Conservation (phyloP, 2,113 vertebrate species). For the Empidonax traillii region DNA sequence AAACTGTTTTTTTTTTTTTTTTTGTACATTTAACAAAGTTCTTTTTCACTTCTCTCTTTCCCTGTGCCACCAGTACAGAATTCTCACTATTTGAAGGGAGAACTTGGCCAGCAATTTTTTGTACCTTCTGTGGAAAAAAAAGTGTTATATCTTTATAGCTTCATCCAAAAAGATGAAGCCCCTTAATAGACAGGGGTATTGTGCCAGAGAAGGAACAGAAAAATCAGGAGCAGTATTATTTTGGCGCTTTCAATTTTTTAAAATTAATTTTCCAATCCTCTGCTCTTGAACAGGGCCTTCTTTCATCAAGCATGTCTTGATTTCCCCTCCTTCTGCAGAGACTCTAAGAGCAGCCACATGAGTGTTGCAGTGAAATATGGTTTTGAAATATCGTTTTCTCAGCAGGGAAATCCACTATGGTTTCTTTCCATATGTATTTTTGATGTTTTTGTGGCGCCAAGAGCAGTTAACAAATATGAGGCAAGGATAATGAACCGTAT, state of each 20-base stretch:
- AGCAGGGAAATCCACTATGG: neutral
- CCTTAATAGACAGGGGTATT: neutral
- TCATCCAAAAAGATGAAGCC: neutral
- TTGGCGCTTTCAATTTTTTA: neutral
- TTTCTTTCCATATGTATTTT: neutral
- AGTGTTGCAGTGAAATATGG: neutral
- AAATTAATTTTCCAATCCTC: neutral
- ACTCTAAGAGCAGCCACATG: neutral
- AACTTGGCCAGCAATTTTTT: neutral
- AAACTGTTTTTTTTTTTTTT: neutral
- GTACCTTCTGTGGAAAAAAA: neutral
- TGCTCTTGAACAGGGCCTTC: neutral
- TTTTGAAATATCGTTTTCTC: neutral
- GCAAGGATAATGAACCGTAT: neutral
- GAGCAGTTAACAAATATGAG: neutral
- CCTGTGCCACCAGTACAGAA: neutral
- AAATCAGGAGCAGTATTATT: neutral
- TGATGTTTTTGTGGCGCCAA: neutral
- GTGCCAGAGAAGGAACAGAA: neutral
- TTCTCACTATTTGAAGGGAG: neutral
- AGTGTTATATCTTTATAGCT: neutral
- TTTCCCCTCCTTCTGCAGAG: neutral
- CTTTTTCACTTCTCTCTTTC: neutral
- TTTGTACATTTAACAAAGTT: neutral
- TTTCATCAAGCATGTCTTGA: neutral